Evolutionary conservation across 2,113 vertebrate species (phyloP).

Genomic region (Rutilus rutilus): DNA sequence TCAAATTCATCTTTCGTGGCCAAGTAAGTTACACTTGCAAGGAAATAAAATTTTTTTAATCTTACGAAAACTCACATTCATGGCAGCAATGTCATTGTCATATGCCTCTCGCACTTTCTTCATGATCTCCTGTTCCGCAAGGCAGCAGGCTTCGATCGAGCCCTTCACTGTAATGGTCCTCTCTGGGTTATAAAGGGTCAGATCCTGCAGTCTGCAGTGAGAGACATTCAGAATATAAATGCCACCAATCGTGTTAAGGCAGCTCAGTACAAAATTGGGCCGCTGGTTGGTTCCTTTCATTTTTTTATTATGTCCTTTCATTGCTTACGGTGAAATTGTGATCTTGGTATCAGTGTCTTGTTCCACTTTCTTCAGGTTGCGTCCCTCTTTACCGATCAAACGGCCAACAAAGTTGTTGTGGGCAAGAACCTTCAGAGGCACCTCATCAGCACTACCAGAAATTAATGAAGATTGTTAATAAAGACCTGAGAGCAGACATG

Average conservation of each 20-base stretch:
- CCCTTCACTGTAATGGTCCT: constrained; percentile 93
- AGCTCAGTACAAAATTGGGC: not conserved
- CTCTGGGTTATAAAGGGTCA: constrained; percentile 93
- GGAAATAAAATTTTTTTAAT: not conserved
- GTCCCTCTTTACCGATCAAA: constrained; percentile 93
- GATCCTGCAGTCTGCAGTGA: constrained; percentile 84
- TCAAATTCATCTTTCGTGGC: not conserved
- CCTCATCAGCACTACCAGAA: constrained; percentile 85
- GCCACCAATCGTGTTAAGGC: not conserved
- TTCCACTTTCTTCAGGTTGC: constrained; percentile 95
- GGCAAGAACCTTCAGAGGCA: constrained; percentile 93
- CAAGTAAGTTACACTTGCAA: not conserved
- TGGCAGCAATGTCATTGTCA: constrained; percentile 94
- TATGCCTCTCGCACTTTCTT: constrained; percentile 95
- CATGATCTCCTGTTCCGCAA: constrained; percentile 92
- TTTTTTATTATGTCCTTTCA: not conserved
- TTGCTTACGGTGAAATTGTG: constrained; percentile 92
- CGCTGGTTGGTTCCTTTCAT: not conserved
- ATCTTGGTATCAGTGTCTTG: constrained; percentile 97
- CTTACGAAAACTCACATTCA: constrained; percentile 85
- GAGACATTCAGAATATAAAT: not conserved
- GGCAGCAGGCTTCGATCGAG: constrained; percentile 86
- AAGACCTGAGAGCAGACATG: constrained; percentile 7
- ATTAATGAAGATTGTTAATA: not conserved
- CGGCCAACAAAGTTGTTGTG: constrained; percentile 97